These are phyloP conservation scores for Recurvirostra avosetta DNA, from an alignment of 2,113 vertebrate species.

Conservation along the genomic window DNA sequence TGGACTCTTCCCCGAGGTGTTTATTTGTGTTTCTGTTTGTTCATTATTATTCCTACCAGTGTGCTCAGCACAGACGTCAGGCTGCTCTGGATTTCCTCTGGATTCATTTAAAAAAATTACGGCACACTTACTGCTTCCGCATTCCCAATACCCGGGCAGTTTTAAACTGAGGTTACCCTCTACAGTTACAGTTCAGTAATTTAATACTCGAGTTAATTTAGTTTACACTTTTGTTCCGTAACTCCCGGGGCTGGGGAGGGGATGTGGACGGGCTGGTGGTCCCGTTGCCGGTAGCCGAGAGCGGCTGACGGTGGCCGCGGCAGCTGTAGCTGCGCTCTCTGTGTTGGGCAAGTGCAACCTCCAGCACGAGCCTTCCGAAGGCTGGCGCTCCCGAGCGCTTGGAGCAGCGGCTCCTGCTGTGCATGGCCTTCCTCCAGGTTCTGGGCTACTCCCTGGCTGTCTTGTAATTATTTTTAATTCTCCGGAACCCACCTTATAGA, in stretches of 20 bases:
- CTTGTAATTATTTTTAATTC: neutral
- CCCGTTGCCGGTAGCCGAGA: neutral
- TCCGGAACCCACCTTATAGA: neutral
- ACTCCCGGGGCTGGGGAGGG: neutral
- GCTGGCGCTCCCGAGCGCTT: too few relatives aligned
- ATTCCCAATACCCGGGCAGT: too few relatives aligned
- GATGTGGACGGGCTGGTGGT: neutral
- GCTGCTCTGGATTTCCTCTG: neutral
- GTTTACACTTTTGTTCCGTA: neutral
- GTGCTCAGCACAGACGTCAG: neutral
- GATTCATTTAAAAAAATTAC: neutral
- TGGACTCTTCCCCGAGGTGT: neutral
- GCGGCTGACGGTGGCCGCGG: neutral
- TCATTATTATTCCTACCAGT: neutral
- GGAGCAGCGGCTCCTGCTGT: neutral
- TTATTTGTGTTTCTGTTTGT: neutral
- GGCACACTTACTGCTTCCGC: neutral
- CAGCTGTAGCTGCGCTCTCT: neutral
- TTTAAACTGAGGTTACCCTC: neutral
- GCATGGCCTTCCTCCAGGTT: neutral
- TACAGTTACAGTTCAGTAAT: neutral
- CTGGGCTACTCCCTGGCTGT: too few relatives aligned
- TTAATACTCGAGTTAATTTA: neutral
- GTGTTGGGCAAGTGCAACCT: neutral
- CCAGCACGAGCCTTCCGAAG: neutral